These are phyloP conservation scores for Morone chrysops DNA, from an alignment of 2,113 vertebrate genomes.

Conservation along the genomic window DNA sequence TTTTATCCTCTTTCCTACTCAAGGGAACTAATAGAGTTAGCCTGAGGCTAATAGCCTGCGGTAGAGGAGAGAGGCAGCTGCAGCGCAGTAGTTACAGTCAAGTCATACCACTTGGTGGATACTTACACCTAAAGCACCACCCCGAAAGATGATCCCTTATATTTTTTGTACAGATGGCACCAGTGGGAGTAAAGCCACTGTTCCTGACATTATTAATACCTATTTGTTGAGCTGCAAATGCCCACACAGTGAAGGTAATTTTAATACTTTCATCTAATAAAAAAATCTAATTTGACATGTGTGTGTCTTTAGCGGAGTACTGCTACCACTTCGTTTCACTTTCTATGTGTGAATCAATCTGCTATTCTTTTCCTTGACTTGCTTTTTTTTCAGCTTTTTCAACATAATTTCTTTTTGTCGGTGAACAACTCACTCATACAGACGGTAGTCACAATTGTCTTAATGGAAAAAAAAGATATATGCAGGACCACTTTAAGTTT, in stretches of 20 bases:
- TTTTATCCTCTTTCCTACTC: conserved; percentile 53
- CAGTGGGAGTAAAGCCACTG: conserved; percentile 6
- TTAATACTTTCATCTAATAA: background rate
- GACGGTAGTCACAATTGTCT: background rate
- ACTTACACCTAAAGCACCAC: conserved; percentile 38
- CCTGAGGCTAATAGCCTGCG: conserved; percentile 65
- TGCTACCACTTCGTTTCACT: background rate
- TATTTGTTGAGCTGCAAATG: background rate
- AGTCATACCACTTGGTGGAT: conserved; percentile 47
- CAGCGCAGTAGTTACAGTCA: conserved; percentile 33
- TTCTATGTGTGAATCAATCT: background rate
- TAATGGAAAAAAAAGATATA: background rate
- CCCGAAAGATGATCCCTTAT: conserved; percentile 20
- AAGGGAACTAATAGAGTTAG: conserved; percentile 69
- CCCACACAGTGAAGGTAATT: background rate
- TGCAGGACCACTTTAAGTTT: background rate
- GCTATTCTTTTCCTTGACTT: background rate
- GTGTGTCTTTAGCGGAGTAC: background rate
- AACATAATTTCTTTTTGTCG: no score
- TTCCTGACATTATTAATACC: background rate
- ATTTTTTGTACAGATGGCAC: conserved; percentile 12
- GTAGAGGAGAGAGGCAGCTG: conserved; percentile 41
- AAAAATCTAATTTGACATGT: background rate
- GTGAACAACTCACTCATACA: background rate
- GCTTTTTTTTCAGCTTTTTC: background rate